These are phyloP conservation scores for Promerops cafer DNA, from an alignment of 2,113 vertebrate species.

Conservation along the genomic window DNA sequence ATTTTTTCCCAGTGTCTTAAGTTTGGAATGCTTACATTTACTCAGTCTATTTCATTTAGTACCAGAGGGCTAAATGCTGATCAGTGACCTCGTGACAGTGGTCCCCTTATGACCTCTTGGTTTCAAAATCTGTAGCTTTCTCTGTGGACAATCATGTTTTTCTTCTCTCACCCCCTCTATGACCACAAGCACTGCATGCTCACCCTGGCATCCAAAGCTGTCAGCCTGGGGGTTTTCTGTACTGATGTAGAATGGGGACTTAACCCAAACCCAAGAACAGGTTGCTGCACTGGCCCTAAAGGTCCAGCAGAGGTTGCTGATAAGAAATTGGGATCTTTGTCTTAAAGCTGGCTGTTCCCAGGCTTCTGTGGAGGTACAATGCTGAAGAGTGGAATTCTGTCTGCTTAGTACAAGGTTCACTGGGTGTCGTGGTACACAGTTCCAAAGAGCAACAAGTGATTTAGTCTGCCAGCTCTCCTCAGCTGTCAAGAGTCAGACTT, in stretches of 20 bases:
- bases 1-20: neutral
- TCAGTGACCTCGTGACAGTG: neutral
- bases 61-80: neutral
- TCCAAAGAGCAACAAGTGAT: neutral
- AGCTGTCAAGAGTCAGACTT: slow-evolving; percentile 14
- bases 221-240: neutral
- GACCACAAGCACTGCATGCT: neutral
- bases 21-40: neutral
- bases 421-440: neutral
- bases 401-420: neutral
- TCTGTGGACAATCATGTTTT: neutral
- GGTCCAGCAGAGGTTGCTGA: neutral
- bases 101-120: neutral
- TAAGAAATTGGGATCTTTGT: neutral
- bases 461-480: neutral
- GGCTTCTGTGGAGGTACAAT: neutral
- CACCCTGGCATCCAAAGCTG: neutral
- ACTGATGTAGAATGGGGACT: neutral
- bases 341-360: neutral
- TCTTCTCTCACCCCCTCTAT: neutral
- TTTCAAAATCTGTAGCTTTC: neutral
- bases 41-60: neutral
- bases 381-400: neutral
- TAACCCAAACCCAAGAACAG: neutral
- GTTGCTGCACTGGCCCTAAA: neutral